phyloP scores from a whole-genome alignment of 2,888 invertebrate genomes.

The Amblyteles armatorius region DNA sequence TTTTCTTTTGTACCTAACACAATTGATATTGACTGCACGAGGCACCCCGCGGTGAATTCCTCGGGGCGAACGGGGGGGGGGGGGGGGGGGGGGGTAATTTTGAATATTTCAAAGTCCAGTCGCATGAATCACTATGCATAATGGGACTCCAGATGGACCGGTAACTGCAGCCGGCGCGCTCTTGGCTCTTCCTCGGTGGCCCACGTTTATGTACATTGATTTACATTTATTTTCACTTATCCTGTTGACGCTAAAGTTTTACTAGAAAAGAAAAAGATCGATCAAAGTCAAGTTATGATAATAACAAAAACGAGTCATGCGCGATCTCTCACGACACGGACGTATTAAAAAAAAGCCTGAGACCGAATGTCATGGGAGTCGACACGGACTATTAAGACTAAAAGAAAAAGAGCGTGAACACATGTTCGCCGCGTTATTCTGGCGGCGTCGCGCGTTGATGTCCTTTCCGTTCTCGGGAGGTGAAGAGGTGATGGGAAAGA shows the following conservation, averaged over 20 bases:
- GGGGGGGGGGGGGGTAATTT: not conserved
- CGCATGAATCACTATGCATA: conserved; percentile 34
- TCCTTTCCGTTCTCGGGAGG: conserved; percentile 18
- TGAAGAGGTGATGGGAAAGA: conserved; percentile 2
- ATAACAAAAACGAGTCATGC: not conserved
- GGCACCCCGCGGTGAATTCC: not conserved
- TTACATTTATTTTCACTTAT: not conserved
- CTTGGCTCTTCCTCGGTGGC: not conserved
- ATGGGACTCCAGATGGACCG: conserved; percentile 31
- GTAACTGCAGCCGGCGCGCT: conserved; percentile 1
- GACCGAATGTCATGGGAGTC: conserved; percentile 27
- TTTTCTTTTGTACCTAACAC: no score
- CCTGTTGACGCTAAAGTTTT: not conserved
- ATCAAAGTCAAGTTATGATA: not conserved
- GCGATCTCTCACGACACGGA: conserved; percentile 28
- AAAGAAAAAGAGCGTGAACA: conserved; percentile 4
- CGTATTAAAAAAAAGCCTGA: conserved; percentile 13
- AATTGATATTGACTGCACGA: not conserved
- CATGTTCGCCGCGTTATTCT: conserved; percentile 11
- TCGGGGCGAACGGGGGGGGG: not conserved
- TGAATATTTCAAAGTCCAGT: conserved; percentile 22
- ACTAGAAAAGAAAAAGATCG: not conserved
- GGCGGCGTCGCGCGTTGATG: conserved; percentile 14
- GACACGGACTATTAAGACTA: conserved; percentile 5
- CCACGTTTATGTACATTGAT: not conserved